Percentiles rank a stretch among this genome's conserved stretches.
phyloP scores from a whole-genome alignment of 2,888 invertebrate genomes.

The Cremastobaeus sp. region DNA sequence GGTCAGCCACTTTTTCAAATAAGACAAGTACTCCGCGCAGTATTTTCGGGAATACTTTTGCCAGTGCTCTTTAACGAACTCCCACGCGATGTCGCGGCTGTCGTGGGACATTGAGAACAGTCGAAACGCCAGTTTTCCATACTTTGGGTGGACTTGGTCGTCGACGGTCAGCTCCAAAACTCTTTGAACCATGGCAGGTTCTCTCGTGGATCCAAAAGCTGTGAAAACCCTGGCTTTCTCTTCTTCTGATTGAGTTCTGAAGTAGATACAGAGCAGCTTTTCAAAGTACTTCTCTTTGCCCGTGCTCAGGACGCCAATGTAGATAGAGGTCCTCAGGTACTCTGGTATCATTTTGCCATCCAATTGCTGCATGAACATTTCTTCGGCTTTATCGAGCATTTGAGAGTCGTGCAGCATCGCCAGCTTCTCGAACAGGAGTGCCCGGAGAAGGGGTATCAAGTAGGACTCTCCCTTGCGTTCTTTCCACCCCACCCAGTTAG shows the following conservation, averaged over 20 bases:
- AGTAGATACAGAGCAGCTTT: conserved; percentile 15
- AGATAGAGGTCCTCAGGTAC: conserved; percentile 13
- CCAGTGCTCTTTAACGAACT: conserved; percentile 36
- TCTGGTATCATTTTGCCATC: conserved; percentile 2
- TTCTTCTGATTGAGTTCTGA: conserved; percentile 10
- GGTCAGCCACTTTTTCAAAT: conserved; percentile 33
- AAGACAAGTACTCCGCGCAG: conserved; percentile 37
- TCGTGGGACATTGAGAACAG: conserved; percentile 20
- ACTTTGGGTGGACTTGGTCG: conserved; percentile 15
- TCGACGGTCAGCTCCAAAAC: conserved; percentile 19
- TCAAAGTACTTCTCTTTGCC: conserved; percentile 25
- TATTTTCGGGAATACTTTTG: conserved; percentile 20
- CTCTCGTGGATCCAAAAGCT: conserved; percentile 21
- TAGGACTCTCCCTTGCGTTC: conserved; percentile 13
- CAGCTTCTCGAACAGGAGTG: conserved; percentile 11
- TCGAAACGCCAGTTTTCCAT: conserved; percentile 29
- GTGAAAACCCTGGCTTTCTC: conserved; percentile 23
- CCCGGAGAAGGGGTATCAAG: conserved; percentile 6
- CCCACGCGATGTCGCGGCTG: conserved; percentile 35
- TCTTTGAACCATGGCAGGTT: conserved; percentile 13
- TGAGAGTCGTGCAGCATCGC: conserved; percentile 4
- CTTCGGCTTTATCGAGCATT: conserved; percentile 18
- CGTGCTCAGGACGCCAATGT: conserved; percentile 20
- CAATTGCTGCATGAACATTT: conserved; percentile 11
- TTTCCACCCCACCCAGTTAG: conserved; percentile 26